A percentile compares a stretch with the other conserved stretches of the same genome.
Evolutionary conservation across 1,140 invertebrate species (phyloP).

Genomic region (Brachystomella parvula): DNA sequence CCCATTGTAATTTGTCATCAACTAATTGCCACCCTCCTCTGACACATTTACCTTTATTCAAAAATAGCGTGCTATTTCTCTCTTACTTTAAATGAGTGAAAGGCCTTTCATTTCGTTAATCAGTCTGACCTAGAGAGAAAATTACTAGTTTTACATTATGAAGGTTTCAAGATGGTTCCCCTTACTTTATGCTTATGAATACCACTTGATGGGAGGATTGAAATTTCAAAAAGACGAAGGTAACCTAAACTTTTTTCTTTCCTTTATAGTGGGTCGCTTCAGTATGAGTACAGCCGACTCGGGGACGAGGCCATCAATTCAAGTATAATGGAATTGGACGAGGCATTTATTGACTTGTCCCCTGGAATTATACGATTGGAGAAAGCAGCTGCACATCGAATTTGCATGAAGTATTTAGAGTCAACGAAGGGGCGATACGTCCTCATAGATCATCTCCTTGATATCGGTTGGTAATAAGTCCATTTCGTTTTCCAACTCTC

Average conservation of each 20-base stretch:
- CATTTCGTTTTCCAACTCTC: too few relatives aligned
- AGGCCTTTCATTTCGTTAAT: not conserved
- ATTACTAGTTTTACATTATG: too few relatives aligned
- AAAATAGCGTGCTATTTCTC: not conserved
- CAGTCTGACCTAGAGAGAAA: too few relatives aligned
- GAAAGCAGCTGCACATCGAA: conserved; percentile 53
- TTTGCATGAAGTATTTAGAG: conserved; percentile 58
- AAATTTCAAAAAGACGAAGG: too few relatives aligned
- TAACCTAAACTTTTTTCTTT: not conserved
- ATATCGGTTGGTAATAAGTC: too few relatives aligned
- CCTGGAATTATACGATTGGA: conserved; percentile 41
- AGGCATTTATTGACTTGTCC: conserved; percentile 56
- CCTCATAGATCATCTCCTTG: conserved; percentile 63
- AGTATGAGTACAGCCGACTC: conserved; percentile 46
- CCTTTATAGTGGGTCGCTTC: not conserved
- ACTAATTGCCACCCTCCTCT: too few relatives aligned
- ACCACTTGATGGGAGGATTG: too few relatives aligned
- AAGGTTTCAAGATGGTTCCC: too few relatives aligned
- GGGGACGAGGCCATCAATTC: conserved; percentile 45
- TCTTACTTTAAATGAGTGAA: not conserved
- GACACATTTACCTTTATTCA: not conserved
- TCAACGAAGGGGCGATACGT: conserved; percentile 57
- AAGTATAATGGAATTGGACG: conserved; percentile 45
- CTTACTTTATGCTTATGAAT: too few relatives aligned
- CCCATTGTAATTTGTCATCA: too few relatives aligned